A percentile compares a stretch with the other conserved stretches of the same genome.
Conservation (phyloP, 2,797 vertebrate genomes). For the Nyctibius grandis region DNA sequence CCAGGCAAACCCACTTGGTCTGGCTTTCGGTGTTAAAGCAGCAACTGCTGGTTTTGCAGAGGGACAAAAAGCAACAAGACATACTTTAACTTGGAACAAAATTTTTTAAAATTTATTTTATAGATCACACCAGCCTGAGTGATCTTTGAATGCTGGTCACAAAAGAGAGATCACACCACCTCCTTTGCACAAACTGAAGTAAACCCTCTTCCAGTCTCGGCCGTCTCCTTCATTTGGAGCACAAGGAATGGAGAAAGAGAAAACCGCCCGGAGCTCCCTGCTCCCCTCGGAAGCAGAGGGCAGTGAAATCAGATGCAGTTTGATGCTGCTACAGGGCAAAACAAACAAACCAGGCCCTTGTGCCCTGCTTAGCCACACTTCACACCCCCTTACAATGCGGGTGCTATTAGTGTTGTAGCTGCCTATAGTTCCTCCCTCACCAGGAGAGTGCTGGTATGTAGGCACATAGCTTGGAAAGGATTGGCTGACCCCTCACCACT, state of each 20-base stretch:
- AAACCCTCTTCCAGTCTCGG: conserved; percentile 28
- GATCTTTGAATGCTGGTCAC: conserved; percentile 66
- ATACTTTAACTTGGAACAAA: conserved; percentile 54
- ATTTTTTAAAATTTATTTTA: conserved; percentile 71
- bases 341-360: not conserved
- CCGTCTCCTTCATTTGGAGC: conserved; percentile 47
- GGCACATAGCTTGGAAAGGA: conserved; percentile 30
- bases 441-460: conserved; percentile 46
- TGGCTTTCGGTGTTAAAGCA: rapidly evolving
- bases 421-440: not conserved
- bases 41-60: not conserved
- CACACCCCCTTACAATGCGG: conserved; percentile 18
- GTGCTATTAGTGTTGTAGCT: conserved; percentile 52
- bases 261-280: not conserved
- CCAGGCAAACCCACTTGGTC: not conserved
- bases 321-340: conserved; percentile 11
- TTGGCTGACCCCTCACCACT: not conserved
- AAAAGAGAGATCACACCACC: conserved; percentile 52
- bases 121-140: conserved; percentile 67
- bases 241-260: conserved; percentile 58
- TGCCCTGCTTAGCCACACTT: conserved; percentile 29
- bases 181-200: conserved; percentile 33
- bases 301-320: conserved; percentile 30
- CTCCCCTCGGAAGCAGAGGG: conserved; percentile 13
- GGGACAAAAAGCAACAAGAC: conserved; percentile 7